Percentiles rank a stretch among this genome's conserved stretches.
phyloP scores from a whole-genome alignment of 2,888 invertebrate genomes.

The Horisme vitalbata region DNA sequence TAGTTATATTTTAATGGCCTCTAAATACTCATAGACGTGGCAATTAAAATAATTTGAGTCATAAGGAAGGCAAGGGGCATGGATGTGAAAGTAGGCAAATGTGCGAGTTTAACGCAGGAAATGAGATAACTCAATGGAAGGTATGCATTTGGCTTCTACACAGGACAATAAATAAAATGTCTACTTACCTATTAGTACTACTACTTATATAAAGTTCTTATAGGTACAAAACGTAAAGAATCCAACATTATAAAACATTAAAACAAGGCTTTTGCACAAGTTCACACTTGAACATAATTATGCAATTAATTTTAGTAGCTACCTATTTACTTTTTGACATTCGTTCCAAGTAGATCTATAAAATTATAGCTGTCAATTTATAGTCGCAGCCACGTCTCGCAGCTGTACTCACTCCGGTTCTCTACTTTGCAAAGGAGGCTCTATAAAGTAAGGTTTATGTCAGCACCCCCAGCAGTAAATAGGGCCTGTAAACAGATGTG shows the following conservation, averaged over 20 bases:
- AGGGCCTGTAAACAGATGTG: slow-evolving; percentile 15
- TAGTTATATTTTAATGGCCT: slow-evolving; percentile 16
- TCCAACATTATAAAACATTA: no score
- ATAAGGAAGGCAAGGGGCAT: slow-evolving; percentile 20
- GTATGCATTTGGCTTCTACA: neutral
- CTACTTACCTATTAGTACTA: no score
- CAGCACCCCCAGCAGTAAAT: slow-evolving; percentile 8
- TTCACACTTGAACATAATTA: no score
- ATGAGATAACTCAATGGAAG: slow-evolving; percentile 6
- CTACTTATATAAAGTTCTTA: no score
- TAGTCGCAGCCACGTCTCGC: no score
- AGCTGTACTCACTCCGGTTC: slow-evolving; percentile 1
- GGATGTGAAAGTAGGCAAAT: slow-evolving; percentile 6
- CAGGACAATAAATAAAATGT: no score
- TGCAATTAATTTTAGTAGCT: neutral
- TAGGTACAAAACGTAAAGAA: no score
- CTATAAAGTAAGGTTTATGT: slow-evolving; percentile 12
- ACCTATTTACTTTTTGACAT: no score
- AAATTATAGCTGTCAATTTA: no score
- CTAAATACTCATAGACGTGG: slow-evolving; percentile 17
- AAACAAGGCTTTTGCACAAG: no score
- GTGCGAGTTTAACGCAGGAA: slow-evolving; percentile 4
- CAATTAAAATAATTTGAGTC: slow-evolving; percentile 19
- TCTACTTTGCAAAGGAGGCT: slow-evolving; percentile 2
- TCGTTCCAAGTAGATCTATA: no score